Conservation (phyloP, 2,797 vertebrate species). For the Decapterus maruadsi region DNA sequence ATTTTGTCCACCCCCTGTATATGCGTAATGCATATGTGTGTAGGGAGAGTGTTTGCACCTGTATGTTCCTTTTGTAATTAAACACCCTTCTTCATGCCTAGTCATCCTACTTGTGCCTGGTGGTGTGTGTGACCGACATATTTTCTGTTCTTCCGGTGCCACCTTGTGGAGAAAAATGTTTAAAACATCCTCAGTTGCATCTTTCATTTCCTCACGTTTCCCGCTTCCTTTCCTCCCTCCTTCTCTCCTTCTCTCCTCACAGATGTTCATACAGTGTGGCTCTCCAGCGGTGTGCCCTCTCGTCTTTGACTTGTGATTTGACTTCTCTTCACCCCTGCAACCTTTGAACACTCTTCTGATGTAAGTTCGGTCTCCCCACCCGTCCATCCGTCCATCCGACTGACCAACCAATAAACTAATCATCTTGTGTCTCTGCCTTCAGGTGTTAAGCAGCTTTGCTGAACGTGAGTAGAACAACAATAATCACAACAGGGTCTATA, state of each 20-base stretch:
- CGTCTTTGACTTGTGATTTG: slow-evolving; percentile 38
- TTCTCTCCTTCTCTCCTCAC: slow-evolving; percentile 18
- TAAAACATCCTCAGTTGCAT: background rate
- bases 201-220: background rate
- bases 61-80: background rate
- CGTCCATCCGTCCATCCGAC: slow-evolving; percentile 9
- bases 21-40: background rate
- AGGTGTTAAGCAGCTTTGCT: slow-evolving; percentile 87
- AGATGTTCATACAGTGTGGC: slow-evolving; percentile 53
- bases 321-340: slow-evolving; percentile 35
- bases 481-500: background rate
- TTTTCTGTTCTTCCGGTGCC: slow-evolving; percentile 43
- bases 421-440: slow-evolving; percentile 59
- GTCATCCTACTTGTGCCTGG: background rate
- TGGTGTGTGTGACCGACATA: background rate
- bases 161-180: slow-evolving; percentile 61
- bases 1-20: background rate
- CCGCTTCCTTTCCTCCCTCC: background rate
- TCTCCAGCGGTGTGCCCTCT: slow-evolving; percentile 42
- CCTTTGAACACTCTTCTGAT: slow-evolving; percentile 76
- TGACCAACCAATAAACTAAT: background rate
- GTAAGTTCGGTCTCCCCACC: slow-evolving; percentile 61
- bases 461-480: slow-evolving; percentile 67
- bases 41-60: background rate
- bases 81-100: background rate